Evolutionary conservation across 2,113 vertebrate species (phyloP), one percentile per base, ranked within the genome.

Genomic region (Vicugna pacos): DNA sequence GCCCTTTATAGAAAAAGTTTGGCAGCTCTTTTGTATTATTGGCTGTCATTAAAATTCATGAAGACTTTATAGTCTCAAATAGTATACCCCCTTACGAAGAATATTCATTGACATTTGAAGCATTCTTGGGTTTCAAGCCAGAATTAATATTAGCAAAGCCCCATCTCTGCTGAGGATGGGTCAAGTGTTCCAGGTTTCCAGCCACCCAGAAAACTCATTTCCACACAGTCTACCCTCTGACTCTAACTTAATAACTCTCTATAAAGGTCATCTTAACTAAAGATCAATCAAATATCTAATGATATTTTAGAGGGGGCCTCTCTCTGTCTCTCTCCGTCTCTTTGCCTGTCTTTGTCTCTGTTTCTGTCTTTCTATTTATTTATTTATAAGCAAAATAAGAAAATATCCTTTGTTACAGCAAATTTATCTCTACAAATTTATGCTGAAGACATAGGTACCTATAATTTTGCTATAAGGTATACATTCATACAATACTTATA

Each of bases 391-490:
- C 1, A 76, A 86, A 76, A 60, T 35, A 76, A 5, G 73, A 80
- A 90, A 95, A 56, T 56, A 26, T 1, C 30, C 15, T 79, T 84
- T 85, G 22, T 80, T 88, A 3, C 1, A 89, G 19, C 46, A 91
- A 88, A n/a, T 50, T 83, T 2, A 64, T 79, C 10, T 79, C n/a
- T 84, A 54, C 13, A 62, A 77, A 62, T 72, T 64, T 87, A 89
- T 46, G 42, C 3, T 54, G 48, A 70, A 75, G 72, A 2, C 4
- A 70, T 76, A 79, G 52, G 32, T 79, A 62, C 62, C 15, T 17
- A 88, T 11, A 58, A 58, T 94, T 96, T 81, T 96, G 3, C 26
- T 73, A 35, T 85, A 58, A 70, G 16, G 8, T 28, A n/a, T 92
- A 79, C 46, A 48, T 81, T 67, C 22, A 48, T 46, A 28, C 38